Base-by-base conservation (phyloP, 2,888 invertebrate species). In the Geotrupes spiniger region DNA sequence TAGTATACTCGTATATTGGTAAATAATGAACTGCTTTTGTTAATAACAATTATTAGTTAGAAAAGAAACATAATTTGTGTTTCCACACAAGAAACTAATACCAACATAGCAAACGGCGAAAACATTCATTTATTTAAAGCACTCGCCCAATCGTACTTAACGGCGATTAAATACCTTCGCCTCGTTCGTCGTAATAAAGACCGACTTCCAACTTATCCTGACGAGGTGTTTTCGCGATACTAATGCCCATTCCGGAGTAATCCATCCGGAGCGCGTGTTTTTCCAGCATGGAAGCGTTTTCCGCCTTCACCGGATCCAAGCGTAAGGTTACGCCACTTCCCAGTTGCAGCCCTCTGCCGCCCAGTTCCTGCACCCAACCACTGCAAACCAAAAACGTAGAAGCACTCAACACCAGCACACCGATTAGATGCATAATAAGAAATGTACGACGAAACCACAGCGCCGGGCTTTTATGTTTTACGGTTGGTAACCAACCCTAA, bases 241-340 rank as follows among this genome's bases (percentile, higher is more conserved):
- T 75, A 51, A 82, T 73, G 29, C 78, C 78, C 56, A 75, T 75
- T 55, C 78, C 78, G 43, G 72, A 75, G 71, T 77, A 77, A 58
- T 80, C 78, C 60, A 80, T 72, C 53, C 76, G 76, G 46, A 82
- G 66, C 21, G 78, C 78, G 58, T 80, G 75, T 31, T 74, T 73
- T 36, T 77, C 76, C 41, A 81, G 63, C 53, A 78, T 70, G 26
- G 75, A 75, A 42, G 75, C 52, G 45, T 63, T 53, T 42, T 52
- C 50, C n/a, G 45, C 41, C 39, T 62, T 60, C 1, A 58, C 57
- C 41, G 64, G 60, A 42, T 66, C 60, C 12, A 71, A 43, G 29
- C 62, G 63, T 26, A 71, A 49, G 14, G 54, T 54, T 28, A 70
- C 52, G 17, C 64, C 66, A 46, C 62, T 53, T 9, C 66, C 40